These are phyloP conservation scores for Menura novaehollandiae DNA, from an alignment of 2,113 vertebrate genomes.

Conservation along the genomic window DNA sequence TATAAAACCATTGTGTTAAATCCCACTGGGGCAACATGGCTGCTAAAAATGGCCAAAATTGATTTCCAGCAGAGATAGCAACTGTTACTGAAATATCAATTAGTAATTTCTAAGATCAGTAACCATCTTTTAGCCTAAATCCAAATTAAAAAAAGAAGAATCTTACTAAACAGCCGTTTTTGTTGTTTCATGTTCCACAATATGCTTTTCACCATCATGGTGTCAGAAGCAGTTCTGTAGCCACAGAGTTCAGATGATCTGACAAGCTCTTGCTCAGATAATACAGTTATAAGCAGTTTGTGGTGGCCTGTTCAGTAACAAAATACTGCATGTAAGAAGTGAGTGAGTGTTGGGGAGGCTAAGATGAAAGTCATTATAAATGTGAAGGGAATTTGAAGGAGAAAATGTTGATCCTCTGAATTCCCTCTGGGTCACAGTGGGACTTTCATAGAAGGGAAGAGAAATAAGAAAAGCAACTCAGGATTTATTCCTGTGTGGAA, in stretches of 20 bases:
- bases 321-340: constrained; percentile 26
- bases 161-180: neutral
- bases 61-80: neutral
- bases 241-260: neutral
- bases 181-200: neutral
- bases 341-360: neutral
- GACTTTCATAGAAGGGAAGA: neutral
- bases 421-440: constrained; percentile 35
- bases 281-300: neutral
- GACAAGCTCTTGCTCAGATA: neutral
- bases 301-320: constrained; percentile 38
- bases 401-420: constrained; percentile 1
- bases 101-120: neutral
- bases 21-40: neutral
- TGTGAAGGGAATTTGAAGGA: constrained; percentile 12
- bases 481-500: neutral
- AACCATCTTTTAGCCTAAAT: neutral
- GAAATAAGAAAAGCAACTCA: neutral
- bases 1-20: neutral
- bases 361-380: neutral
- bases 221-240: neutral
- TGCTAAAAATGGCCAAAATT: neutral
- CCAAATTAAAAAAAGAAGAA: neutral
- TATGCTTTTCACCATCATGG: neutral
- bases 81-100: neutral